Conservation (phyloP, 2,113 vertebrate genomes). For the Scomber japonicus region DNA sequence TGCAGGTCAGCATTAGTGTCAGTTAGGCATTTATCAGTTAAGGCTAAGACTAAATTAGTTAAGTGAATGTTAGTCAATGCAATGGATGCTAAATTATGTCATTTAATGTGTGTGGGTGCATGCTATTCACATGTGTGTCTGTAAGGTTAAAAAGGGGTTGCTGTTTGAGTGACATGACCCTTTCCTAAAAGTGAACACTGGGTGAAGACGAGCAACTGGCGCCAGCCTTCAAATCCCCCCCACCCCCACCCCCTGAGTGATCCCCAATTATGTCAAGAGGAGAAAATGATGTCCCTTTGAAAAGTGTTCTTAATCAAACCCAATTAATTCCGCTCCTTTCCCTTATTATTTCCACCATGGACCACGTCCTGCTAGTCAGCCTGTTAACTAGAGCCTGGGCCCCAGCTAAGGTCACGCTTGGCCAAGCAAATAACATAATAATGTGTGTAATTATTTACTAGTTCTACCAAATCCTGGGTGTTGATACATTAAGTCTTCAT, state of each 20-base stretch:
- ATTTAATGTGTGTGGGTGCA: conserved; percentile 1
- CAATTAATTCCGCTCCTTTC: conserved; percentile 89
- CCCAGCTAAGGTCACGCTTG: conserved; percentile 76
- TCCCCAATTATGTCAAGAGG: conserved; percentile 80
- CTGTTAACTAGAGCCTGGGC: conserved; percentile 79
- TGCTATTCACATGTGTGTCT: neutral
- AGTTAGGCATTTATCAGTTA: neutral
- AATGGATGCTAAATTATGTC: conserved; percentile 3
- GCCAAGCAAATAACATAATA: conserved; percentile 77
- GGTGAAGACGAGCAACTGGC: conserved; percentile 77
- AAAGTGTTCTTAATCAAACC: conserved; percentile 87
- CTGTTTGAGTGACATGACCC: conserved; percentile 38
- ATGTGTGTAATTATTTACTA: conserved; percentile 83
- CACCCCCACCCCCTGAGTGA: conserved; percentile 59
- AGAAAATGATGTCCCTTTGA: conserved; percentile 83
- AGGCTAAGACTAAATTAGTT: neutral
- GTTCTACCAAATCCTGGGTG: conserved; percentile 50
- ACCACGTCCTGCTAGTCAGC: conserved; percentile 79
- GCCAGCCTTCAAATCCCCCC: conserved; percentile 70
- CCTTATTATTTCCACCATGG: conserved; percentile 86
- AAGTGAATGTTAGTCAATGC: neutral
- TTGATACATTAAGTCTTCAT: conserved; percentile 27
- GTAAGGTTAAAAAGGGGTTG: neutral
- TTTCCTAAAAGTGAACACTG: conserved; percentile 48
- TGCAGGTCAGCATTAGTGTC: neutral